These are phyloP conservation scores for Prosapia bicincta DNA, from an alignment of 2,888 invertebrate species.

Conservation along the genomic window DNA sequence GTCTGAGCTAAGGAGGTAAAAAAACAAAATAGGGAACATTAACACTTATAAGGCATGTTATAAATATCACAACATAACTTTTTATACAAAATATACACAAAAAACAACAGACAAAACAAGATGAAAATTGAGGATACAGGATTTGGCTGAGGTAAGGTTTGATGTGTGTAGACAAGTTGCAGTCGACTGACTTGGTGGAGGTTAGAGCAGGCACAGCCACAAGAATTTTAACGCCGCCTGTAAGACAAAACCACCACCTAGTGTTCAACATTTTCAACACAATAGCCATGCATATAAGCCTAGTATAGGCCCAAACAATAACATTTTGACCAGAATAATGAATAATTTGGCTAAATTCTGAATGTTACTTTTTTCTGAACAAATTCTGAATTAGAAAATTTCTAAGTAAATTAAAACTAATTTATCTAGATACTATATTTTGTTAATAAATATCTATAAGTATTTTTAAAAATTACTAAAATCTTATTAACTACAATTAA, in stretches of 20 bases:
- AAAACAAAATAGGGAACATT: background rate
- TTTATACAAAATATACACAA: too few species aligned
- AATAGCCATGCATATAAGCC: background rate
- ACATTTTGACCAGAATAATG: too few species aligned
- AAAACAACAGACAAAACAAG: background rate
- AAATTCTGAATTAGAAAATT: too few species aligned
- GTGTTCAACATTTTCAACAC: conserved; percentile 8
- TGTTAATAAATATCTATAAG: too few species aligned
- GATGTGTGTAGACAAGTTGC: background rate
- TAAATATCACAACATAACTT: background rate
- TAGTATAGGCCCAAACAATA: background rate
- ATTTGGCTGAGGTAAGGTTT: background rate
- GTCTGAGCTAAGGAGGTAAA: background rate
- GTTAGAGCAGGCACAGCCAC: background rate
- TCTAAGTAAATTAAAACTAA: too few species aligned
- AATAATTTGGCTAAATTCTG: too few species aligned
- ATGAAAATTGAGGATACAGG: background rate
- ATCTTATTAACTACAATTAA: too few species aligned
- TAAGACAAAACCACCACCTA: conserved; percentile 28
- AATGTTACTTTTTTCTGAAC: too few species aligned
- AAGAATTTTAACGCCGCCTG: conserved; percentile 27
- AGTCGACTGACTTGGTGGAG: background rate
- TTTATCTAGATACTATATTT: too few species aligned
- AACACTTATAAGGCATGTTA: background rate
- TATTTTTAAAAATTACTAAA: too few species aligned